phyloP scores from a whole-genome alignment of 2,888 invertebrate species.

The Pasiphila rectangulata region DNA sequence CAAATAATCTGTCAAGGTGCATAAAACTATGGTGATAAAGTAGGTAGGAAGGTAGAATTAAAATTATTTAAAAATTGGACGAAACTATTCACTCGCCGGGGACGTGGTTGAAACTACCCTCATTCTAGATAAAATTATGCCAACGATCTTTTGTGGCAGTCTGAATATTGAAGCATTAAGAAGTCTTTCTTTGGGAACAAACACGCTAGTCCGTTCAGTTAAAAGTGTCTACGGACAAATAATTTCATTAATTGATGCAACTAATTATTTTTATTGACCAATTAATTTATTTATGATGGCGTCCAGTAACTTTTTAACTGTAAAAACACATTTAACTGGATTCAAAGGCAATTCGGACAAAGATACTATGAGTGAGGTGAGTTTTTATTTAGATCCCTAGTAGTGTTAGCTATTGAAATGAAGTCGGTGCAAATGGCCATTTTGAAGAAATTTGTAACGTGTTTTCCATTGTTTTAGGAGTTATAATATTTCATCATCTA shows the following conservation, averaged over 20 bases:
- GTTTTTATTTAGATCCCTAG: constrained; percentile 27
- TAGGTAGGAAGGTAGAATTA: no score
- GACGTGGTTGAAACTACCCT: not conserved
- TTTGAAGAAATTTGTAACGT: no score
- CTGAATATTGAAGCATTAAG: constrained; percentile 50
- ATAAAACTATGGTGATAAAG: no score
- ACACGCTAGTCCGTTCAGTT: constrained; percentile 30
- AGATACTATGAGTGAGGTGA: constrained; percentile 76
- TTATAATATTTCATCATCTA: no score
- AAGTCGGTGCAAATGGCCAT: constrained; percentile 12
- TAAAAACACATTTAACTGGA: constrained; percentile 75
- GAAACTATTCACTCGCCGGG: no score
- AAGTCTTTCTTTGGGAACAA: constrained; percentile 50
- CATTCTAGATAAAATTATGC: not conserved
- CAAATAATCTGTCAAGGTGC: no score
- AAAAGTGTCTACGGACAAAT: constrained; percentile 36
- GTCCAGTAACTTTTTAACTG: constrained; percentile 62
- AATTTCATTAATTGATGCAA: constrained; percentile 45
- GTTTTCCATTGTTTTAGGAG: no score
- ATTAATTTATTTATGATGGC: constrained; percentile 51
- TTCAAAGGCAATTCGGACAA: constrained; percentile 72
- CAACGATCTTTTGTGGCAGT: constrained; percentile 16
- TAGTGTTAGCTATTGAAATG: no score
- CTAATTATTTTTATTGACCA: constrained; percentile 44
- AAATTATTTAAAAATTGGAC: no score